Evolutionary conservation across 2,888 invertebrate genomes (phyloP), one percentile per base, ranked within the genome.

Genomic region (Coelinius sp.): DNA sequence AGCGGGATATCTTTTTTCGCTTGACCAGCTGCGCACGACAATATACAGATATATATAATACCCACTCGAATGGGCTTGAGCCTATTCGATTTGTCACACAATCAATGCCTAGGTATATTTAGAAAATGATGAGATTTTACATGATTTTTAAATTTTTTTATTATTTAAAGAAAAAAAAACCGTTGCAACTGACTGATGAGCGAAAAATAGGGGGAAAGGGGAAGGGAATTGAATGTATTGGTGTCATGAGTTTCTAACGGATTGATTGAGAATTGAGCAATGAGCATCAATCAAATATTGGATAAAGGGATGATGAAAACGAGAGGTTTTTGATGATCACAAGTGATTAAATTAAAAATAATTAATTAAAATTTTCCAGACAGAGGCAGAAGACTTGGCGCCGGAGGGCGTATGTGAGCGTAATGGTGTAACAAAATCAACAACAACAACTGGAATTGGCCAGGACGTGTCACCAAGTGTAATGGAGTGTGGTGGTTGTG

Each of bases 391-490:
- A 73, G 85, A 85, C 44, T 79, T 80, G 76, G 81, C 79, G 72
- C 76, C 81, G 62, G 84, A 85, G 68, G 76, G 80, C 35, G 79
- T 80, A 31, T 84, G 84, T 79, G 83, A 84, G 69, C 82, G 81
- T 56, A 75, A 76, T 27, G 79, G 81, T 49, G 76, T 82, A 73
- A 75, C 70, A 73, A 78, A 82, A 68, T 76, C 75, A 44, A 72
- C 76, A 17, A 69, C 76, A 31, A 75, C 76, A 35, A 74, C 76
- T 74, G 76, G 83, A 78, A 74, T 81, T 71, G 80, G 82, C 67
- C 72, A 92, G 94, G 86, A 94, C 94, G 84, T 97, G 96, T 96
- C 97, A 95, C 90, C 93, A 93, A 78, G 91, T 92, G 86, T 97
- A 96, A 86, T 87, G 86, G 86, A 86, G 66, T 87, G 87, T 71